Conservation (phyloP, 2,888 invertebrate genomes). For the Mystacides longicornis region DNA sequence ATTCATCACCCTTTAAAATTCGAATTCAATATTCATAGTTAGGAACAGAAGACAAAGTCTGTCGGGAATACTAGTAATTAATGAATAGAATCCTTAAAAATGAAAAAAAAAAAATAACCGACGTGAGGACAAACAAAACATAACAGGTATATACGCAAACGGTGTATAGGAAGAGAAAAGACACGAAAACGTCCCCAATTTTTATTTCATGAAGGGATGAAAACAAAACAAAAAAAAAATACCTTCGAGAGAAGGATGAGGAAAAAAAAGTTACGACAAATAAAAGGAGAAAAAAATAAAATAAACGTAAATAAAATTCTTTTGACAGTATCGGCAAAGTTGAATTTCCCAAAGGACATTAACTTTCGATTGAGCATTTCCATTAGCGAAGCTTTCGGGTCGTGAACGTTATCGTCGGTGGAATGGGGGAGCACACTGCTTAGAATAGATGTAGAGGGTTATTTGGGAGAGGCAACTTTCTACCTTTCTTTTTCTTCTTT, state of each 20-base stretch:
- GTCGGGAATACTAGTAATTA: too few relatives aligned
- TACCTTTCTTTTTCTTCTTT: slow-evolving; percentile 15
- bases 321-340: slow-evolving; percentile 27
- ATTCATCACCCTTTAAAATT: too few relatives aligned
- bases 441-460: slow-evolving; percentile 20
- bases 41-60: too few relatives aligned
- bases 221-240: slow-evolving; percentile 11
- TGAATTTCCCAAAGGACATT: slow-evolving; percentile 27
- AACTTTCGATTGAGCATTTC: slow-evolving; percentile 27
- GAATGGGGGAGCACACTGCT: slow-evolving; percentile 9
- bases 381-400: slow-evolving; percentile 23
- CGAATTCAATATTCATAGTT: too few relatives aligned
- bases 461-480: slow-evolving; percentile 16
- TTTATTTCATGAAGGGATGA: slow-evolving; percentile 17
- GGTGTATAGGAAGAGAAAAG: slow-evolving; percentile 4
- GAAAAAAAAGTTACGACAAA: slow-evolving; percentile 17
- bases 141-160: too few relatives aligned
- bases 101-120: too few relatives aligned
- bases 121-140: too few relatives aligned
- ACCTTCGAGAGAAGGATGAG: background rate
- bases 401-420: background rate
- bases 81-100: too few relatives aligned
- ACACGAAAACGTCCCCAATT: slow-evolving; percentile 19
- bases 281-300: slow-evolving; percentile 25
- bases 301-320: slow-evolving; percentile 26